Evolutionary conservation across 2,888 invertebrate genomes (phyloP).

Genomic region (Dorcus hopei): DNA sequence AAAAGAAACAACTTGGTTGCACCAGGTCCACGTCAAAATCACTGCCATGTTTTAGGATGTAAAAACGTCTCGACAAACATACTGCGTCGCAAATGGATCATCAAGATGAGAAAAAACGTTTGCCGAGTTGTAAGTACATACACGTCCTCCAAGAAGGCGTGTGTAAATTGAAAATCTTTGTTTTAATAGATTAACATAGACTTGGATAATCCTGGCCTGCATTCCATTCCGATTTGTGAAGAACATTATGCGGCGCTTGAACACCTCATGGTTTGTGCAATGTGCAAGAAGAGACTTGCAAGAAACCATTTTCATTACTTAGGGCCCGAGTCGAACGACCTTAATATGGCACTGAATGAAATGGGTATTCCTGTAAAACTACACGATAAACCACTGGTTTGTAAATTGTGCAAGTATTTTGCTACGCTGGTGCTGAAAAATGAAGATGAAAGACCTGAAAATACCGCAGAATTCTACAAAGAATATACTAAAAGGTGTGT

Average conservation of each 20-base stretch:
- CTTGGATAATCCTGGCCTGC: slow-evolving; percentile 62
- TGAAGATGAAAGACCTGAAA: slow-evolving; percentile 50
- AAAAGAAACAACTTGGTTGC: slow-evolving; percentile 43
- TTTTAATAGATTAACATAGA: slow-evolving; percentile 55
- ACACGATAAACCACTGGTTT: slow-evolving; percentile 68
- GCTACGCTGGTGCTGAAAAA: slow-evolving; percentile 68
- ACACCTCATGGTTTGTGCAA: slow-evolving; percentile 71
- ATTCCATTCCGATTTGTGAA: slow-evolving; percentile 67
- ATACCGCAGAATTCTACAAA: slow-evolving; percentile 54
- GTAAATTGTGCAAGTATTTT: slow-evolving; percentile 79
- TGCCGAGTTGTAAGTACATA: slow-evolving; percentile 56
- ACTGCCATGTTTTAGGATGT: slow-evolving; percentile 68
- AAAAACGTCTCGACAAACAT: slow-evolving; percentile 58
- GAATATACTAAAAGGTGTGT: slow-evolving; percentile 63
- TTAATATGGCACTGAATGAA: slow-evolving; percentile 55
- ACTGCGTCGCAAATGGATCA: slow-evolving; percentile 69
- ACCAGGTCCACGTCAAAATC: slow-evolving; percentile 45
- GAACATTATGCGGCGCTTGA: slow-evolving; percentile 69
- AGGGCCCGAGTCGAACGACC: slow-evolving; percentile 55
- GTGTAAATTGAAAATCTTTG: neutral
- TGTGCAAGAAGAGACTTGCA: slow-evolving; percentile 73
- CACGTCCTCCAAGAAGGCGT: neutral
- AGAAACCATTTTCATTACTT: slow-evolving; percentile 74
- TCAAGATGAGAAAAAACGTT: slow-evolving; percentile 66
- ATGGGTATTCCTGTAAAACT: slow-evolving; percentile 69